phyloP scores from a whole-genome alignment of 2,888 invertebrate species.

The Coelinius sp. region DNA sequence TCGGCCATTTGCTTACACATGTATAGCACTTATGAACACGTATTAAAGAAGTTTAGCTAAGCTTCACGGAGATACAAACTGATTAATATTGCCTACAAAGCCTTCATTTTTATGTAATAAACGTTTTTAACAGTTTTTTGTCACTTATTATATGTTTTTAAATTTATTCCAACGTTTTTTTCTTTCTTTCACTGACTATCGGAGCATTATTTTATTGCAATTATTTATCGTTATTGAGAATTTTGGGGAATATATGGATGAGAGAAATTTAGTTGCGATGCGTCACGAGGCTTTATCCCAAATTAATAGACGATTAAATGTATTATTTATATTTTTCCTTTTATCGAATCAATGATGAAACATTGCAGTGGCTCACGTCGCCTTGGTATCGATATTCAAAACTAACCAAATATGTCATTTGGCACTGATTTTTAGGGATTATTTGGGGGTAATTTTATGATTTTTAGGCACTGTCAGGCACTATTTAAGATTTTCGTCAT shows the following conservation, averaged over 20 bases:
- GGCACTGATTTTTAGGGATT: not conserved
- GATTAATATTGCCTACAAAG: not conserved
- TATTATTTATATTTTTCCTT: constrained; percentile 6
- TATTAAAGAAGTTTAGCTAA: not conserved
- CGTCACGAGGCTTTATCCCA: not conserved
- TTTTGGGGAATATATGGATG: not conserved
- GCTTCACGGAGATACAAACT: not conserved
- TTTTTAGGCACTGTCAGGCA: constrained; percentile 13
- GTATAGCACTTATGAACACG: not conserved
- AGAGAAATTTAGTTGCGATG: not conserved
- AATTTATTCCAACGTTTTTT: not conserved
- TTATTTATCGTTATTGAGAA: not conserved
- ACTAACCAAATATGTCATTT: constrained; percentile 12
- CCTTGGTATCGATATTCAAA: constrained; percentile 18
- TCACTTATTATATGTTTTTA: not conserved
- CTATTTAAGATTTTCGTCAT: not conserved
- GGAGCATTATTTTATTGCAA: not conserved
- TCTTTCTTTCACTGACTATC: not conserved
- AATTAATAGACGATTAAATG: not conserved
- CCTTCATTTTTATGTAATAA: not conserved
- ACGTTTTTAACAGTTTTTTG: not conserved
- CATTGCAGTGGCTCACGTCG: constrained; percentile 5
- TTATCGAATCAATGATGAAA: constrained; percentile 14
- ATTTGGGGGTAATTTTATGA: not conserved
- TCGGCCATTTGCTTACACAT: constrained; percentile 67